Evolutionary conservation across 1,140 invertebrate species (phyloP).

Genomic region (Whitmania pigra): DNA sequence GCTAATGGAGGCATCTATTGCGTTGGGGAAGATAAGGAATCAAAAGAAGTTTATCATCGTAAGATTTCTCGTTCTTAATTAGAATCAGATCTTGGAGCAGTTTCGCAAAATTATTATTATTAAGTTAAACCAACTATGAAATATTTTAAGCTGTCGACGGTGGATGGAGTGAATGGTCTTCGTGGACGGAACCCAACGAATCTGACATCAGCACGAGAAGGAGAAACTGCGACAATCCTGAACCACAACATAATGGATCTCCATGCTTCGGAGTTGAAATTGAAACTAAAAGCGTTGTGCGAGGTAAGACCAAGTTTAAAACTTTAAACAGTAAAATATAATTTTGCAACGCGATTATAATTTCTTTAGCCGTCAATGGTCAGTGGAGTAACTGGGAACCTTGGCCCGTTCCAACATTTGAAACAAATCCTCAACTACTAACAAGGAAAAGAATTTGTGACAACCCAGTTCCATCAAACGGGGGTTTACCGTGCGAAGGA

Average conservation of each 20-base stretch:
- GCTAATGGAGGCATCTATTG: slow-evolving; percentile 53
- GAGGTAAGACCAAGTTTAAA: neutral
- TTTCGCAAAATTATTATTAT: too few species aligned
- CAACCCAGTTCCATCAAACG: slow-evolving; percentile 52
- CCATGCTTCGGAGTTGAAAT: slow-evolving; percentile 23
- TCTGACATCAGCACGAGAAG: slow-evolving; percentile 1
- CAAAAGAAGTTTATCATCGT: slow-evolving; percentile 28
- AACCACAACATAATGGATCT: slow-evolving; percentile 38
- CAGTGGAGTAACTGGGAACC: slow-evolving; percentile 1
- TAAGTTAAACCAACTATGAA: too few species aligned
- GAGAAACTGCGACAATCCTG: slow-evolving; percentile 40
- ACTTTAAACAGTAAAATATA: neutral
- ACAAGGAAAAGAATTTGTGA: slow-evolving; percentile 24
- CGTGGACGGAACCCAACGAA: neutral
- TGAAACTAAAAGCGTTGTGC: neutral
- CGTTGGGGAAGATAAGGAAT: slow-evolving; percentile 42
- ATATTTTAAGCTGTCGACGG: neutral
- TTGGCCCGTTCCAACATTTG: neutral
- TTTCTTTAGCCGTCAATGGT: slow-evolving; percentile 8
- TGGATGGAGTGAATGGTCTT: neutral
- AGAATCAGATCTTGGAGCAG: too few species aligned
- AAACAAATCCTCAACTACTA: neutral
- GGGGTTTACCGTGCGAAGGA: slow-evolving; percentile 48
- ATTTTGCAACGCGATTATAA: neutral
- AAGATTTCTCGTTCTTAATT: slow-evolving; percentile 25